Conservation (phyloP, 2,113 vertebrate genomes). For the Oplegnathus fasciatus region DNA sequence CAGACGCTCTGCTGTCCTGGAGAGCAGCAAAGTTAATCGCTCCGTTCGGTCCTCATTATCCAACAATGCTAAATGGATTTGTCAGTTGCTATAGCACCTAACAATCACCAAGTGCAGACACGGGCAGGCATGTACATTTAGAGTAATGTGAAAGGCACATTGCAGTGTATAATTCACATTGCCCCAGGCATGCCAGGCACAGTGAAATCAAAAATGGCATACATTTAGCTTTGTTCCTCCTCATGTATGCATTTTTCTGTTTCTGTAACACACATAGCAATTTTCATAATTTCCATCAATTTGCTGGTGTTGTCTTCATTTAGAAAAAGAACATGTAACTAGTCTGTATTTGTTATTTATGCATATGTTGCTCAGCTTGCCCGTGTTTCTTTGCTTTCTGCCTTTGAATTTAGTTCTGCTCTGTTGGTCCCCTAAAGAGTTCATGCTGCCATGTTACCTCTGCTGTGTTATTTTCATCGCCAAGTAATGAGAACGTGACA, state of each 20-base stretch:
- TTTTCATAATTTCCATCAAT: constrained; percentile 20
- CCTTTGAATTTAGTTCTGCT: constrained; percentile 26
- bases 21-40: constrained; percentile 33
- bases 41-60: constrained; percentile 48
- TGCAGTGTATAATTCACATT: constrained; percentile 23
- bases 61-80: constrained; percentile 56
- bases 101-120: constrained; percentile 36
- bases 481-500: constrained; percentile 50
- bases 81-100: constrained; percentile 39
- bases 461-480: constrained; percentile 48
- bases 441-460: constrained; percentile 4
- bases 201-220: constrained; percentile 4
- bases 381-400: constrained; percentile 24
- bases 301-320: constrained; percentile 9
- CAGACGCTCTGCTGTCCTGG: constrained; percentile 22
- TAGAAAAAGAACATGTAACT: constrained; percentile 4
- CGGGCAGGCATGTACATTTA: constrained; percentile 25
- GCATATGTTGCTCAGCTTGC: constrained; percentile 7
- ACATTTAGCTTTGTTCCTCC: not conserved
- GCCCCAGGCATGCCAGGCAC: constrained; percentile 20
- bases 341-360: constrained; percentile 33
- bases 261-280: not conserved
- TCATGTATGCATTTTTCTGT: not conserved
- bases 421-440: constrained; percentile 39
- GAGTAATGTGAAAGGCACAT: constrained; percentile 35